Conservation (phyloP, 2,113 vertebrate species). For the Pogona vitticeps region DNA sequence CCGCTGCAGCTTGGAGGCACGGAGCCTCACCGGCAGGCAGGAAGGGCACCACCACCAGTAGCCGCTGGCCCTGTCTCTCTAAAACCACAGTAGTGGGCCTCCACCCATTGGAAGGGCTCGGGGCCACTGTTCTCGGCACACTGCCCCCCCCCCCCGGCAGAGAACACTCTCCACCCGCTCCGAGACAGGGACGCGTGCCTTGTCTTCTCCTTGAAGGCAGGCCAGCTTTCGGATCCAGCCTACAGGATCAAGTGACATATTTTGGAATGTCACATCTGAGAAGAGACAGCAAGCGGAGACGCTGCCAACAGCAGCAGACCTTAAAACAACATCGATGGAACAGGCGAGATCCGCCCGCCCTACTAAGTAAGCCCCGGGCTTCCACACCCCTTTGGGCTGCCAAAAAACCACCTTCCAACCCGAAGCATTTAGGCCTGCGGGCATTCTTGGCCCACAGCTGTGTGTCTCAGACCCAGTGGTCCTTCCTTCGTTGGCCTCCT, state of each 20-base stretch:
- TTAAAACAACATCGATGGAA: too few relatives aligned
- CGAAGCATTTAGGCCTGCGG: too few relatives aligned
- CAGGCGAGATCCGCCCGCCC: too few relatives aligned
- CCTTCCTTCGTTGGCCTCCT: too few relatives aligned
- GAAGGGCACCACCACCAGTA: rapidly evolving
- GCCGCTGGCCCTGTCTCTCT: rapidly evolving
- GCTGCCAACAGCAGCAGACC: not conserved
- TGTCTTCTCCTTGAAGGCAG: not conserved
- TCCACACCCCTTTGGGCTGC: too few relatives aligned
- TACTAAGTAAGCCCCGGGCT: too few relatives aligned
- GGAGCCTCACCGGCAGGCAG: too few relatives aligned
- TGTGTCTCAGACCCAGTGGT: too few relatives aligned
- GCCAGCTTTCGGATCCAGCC: not conserved
- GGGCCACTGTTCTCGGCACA: not conserved
- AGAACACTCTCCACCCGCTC: not conserved
- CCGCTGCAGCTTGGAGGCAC: too few relatives aligned
- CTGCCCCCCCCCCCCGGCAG: not conserved
- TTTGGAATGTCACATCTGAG: not conserved
- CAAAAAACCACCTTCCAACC: too few relatives aligned
- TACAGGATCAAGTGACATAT: not conserved
- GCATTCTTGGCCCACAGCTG: too few relatives aligned
- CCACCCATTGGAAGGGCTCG: not conserved
- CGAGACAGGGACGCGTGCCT: not conserved
- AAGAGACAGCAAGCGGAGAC: not conserved
- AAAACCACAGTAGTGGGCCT: not conserved